Evolutionary conservation across 2,888 invertebrate genomes (phyloP).

Genomic region (Nephrocerus scutellatus): DNA sequence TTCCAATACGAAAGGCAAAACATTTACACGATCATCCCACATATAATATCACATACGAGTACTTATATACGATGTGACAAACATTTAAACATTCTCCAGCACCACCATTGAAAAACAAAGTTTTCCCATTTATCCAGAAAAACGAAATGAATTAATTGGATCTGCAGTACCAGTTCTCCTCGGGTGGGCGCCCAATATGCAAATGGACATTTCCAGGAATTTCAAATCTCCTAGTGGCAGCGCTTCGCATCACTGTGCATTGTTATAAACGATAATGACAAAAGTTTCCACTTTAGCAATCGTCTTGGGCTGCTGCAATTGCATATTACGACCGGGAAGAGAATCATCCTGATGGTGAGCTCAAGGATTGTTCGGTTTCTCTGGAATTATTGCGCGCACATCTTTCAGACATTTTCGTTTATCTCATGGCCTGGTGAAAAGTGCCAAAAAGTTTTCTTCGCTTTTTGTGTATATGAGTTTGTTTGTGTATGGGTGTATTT

Average conservation of each 20-base stretch:
- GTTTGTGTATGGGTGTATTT: not conserved
- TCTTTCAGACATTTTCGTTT: constrained; percentile 14
- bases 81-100: too few relatives aligned
- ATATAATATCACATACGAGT: too few relatives aligned
- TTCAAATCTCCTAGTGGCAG: constrained; percentile 1
- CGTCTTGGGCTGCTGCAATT: too few relatives aligned
- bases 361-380: too few relatives aligned
- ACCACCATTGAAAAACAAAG: too few relatives aligned
- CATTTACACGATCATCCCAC: too few relatives aligned
- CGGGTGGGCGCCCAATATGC: not conserved
- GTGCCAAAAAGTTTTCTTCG: constrained; percentile 9
- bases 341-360: too few relatives aligned
- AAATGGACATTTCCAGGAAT: not conserved
- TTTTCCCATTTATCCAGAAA: constrained; percentile 2
- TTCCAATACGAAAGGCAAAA: too few relatives aligned
- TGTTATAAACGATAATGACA: constrained; percentile 34
- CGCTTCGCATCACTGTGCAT: constrained; percentile 11
- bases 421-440: not conserved
- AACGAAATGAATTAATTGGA: constrained; percentile 1
- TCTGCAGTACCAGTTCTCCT: not conserved
- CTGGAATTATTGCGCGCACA: too few relatives aligned
- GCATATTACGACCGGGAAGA: too few relatives aligned
- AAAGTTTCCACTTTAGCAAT: constrained; percentile 32
- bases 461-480: not conserved
- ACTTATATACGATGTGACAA: too few relatives aligned